These are phyloP conservation scores for Sebastes minor DNA, from an alignment of 2,797 vertebrate genomes.

Conservation along the genomic window DNA sequence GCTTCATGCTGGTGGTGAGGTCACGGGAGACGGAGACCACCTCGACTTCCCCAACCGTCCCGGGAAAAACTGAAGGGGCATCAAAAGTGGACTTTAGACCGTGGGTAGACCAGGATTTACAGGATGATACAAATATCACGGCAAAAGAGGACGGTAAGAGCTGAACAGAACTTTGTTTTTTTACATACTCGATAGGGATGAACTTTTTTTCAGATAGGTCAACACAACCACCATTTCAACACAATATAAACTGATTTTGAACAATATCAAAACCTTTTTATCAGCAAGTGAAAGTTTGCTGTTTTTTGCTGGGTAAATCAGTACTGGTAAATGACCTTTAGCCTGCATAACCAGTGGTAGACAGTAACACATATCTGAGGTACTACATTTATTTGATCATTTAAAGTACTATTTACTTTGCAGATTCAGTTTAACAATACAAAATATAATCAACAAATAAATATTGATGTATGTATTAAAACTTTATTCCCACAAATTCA, in stretches of 20 bases:
- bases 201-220: background rate
- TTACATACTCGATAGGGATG: background rate
- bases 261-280: background rate
- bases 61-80: background rate
- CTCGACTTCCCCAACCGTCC: background rate
- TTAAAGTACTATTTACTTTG: background rate
- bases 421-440: background rate
- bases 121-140: constrained; percentile 81
- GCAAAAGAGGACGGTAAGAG: constrained; percentile 81
- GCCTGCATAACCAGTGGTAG: too few relatives aligned
- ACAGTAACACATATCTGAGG: too few relatives aligned
- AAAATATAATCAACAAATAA: background rate
- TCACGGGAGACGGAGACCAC: constrained; percentile 21
- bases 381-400: background rate
- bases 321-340: background rate
- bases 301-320: background rate
- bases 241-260: background rate
- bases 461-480: background rate
- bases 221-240: background rate
- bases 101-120: constrained; percentile 90
- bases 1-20: constrained; percentile 72
- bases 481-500: background rate
- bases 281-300: background rate
- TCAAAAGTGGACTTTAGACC: constrained; percentile 62
- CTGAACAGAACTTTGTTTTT: fast-evolving